A percentile compares a stretch with the other conserved stretches of the same genome.
Conservation (phyloP, 2,797 vertebrate genomes). For the Hozukius guyotensis region DNA sequence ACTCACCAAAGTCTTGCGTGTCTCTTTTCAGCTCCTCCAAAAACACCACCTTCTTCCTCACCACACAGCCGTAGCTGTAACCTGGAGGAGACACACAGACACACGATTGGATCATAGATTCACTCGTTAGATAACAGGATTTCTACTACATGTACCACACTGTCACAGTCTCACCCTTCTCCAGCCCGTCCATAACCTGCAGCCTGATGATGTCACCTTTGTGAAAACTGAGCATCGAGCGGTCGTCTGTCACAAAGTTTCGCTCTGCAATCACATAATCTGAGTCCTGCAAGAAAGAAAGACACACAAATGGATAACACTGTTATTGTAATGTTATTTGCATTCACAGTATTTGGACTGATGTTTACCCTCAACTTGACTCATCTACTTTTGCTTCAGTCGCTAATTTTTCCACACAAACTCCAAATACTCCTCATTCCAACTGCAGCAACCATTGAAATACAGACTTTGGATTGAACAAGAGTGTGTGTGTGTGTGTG, state of each 20-base stretch:
- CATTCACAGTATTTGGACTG: not conserved
- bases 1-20: slow-evolving; percentile 93
- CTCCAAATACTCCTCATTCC: not conserved
- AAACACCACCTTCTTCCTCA: slow-evolving; percentile 95
- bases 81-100: slow-evolving; percentile 75
- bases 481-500: not conserved
- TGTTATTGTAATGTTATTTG: not conserved
- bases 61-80: slow-evolving; percentile 90
- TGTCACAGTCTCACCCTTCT: slow-evolving; percentile 82
- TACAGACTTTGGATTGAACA: not conserved
- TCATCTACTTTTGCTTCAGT: not conserved
- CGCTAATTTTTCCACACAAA: not conserved
- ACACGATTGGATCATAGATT: not conserved
- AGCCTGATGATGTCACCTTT: slow-evolving; percentile 96
- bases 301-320: not conserved
- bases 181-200: slow-evolving; percentile 87
- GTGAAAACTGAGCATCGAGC: slow-evolving; percentile 89
- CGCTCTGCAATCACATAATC: slow-evolving; percentile 94
- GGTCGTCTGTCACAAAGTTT: slow-evolving; percentile 89
- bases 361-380: not conserved
- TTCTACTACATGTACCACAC: not conserved
- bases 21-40: slow-evolving; percentile 91
- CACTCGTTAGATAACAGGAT: not conserved
- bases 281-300: slow-evolving; percentile 86
- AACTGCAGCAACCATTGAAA: not conserved